Base-by-base conservation (phyloP, 2,113 vertebrate species). In the Axis porcinus region DNA sequence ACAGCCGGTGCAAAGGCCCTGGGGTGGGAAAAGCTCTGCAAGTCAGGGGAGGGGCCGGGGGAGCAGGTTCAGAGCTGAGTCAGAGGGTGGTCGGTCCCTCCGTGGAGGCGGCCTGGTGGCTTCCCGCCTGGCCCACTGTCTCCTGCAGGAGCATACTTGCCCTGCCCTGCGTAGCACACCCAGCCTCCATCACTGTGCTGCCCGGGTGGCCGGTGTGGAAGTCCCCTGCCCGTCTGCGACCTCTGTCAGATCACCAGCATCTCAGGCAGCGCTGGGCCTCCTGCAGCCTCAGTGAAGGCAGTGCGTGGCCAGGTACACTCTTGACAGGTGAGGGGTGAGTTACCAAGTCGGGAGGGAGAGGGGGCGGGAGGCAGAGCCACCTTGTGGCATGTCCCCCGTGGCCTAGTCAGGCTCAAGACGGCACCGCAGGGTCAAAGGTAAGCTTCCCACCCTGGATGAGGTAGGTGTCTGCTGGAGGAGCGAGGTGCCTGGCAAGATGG, bases 21-120 rank as follows among this genome's bases (percentile, higher is more conserved):
- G 28, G 67, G 52, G 8, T 55, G 4, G 70, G 23, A 50, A 47
- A 14, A 25, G 52, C 81, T 55, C 50, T 15, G 21, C 10, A 21
- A 36, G 21, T 36, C 52, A 15, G 81, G 33, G 33, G 21, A 55
- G 6, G 21, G 81, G 81, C 52, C 12, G 0, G 52, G 47, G 23
- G 4, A 88, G 15, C n/a, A 54, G 23, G 3, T 28, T 30, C 16
- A 9, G 64, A 23, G 36, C 36, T 3, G 36, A 30, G 52, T 2
- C 27, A 0, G 2, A 47, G 52, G 28, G 52, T 28, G 5, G 19
- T 16, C 54, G 5, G 27, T 16, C 54, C 81, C 82, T 9, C 33
- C 0, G 0, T 25, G 21, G 33, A 58, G 57, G 23, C 0, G 5
- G n/a, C 17, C 47, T 33, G 1, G 1, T 19, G 15, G 0, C 0